These are phyloP conservation scores for Formica aserva DNA, from an alignment of 2,888 invertebrate species.

Conservation along the genomic window DNA sequence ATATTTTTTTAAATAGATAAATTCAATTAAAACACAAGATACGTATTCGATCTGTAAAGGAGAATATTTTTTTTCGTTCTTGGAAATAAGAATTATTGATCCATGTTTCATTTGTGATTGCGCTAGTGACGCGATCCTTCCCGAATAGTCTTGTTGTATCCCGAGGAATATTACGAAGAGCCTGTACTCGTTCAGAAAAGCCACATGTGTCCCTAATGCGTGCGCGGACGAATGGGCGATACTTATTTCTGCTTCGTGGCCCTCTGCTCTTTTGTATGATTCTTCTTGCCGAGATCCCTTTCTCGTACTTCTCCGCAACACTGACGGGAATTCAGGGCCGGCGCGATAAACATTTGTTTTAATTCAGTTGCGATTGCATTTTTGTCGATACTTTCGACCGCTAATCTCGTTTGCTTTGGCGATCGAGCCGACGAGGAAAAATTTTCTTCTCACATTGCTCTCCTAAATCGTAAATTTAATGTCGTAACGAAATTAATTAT, in stretches of 20 bases:
- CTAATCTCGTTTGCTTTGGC: neutral
- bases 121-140: slow-evolving; percentile 25
- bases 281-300: slow-evolving; percentile 61
- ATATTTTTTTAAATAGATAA: neutral
- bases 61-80: neutral
- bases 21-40: neutral
- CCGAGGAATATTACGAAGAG: slow-evolving; percentile 35
- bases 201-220: slow-evolving; percentile 75
- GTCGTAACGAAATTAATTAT: neutral
- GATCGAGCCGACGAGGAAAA: neutral
- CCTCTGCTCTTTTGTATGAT: slow-evolving; percentile 65
- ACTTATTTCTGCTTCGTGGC: slow-evolving; percentile 69
- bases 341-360: slow-evolving; percentile 17
- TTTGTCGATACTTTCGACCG: too few species aligned
- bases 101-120: neutral
- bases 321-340: slow-evolving; percentile 8
- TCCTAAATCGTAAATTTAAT: neutral
- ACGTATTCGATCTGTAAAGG: neutral
- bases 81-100: neutral
- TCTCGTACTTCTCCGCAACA: slow-evolving; percentile 12
- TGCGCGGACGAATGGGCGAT: slow-evolving; percentile 68
- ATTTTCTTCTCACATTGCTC: too few species aligned
- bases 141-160: slow-evolving; percentile 27
- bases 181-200: slow-evolving; percentile 52
- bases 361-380: neutral